Evolutionary conservation across 2,113 vertebrate genomes (phyloP).

Genomic region (Scortum barcoo): DNA sequence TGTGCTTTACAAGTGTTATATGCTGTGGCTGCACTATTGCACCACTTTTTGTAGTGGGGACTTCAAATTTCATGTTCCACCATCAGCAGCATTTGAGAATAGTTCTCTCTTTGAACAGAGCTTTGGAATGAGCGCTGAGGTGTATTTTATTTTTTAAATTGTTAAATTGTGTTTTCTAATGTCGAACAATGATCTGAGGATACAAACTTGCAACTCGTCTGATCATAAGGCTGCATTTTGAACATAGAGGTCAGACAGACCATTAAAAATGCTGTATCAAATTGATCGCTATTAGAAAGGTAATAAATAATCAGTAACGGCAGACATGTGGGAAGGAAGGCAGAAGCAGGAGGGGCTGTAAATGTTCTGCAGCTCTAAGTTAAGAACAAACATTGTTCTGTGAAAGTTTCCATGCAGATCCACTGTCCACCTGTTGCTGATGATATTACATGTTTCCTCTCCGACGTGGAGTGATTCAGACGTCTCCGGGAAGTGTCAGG

Average conservation of each 20-base stretch:
- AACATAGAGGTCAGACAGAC: neutral
- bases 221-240: neutral
- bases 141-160: no score
- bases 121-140: neutral
- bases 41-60: neutral
- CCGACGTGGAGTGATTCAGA: slow-evolving; percentile 40
- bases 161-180: neutral
- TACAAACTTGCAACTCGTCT: neutral
- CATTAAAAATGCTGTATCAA: neutral
- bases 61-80: neutral
- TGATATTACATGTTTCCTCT: slow-evolving; percentile 42
- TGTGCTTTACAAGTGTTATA: neutral
- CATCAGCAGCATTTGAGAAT: neutral
- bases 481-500: slow-evolving; percentile 49
- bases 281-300: neutral
- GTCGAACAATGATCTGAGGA: neutral
- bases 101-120: neutral
- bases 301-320: neutral
- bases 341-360: neutral
- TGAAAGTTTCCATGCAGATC: neutral
- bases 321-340: slow-evolving; percentile 27
- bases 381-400: slow-evolving; percentile 14
- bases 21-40: neutral
- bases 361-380: neutral
- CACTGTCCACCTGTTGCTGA: slow-evolving; percentile 64